Base-by-base conservation (phyloP, 2,888 invertebrate species). In the Synanthedon formicaeformis region DNA sequence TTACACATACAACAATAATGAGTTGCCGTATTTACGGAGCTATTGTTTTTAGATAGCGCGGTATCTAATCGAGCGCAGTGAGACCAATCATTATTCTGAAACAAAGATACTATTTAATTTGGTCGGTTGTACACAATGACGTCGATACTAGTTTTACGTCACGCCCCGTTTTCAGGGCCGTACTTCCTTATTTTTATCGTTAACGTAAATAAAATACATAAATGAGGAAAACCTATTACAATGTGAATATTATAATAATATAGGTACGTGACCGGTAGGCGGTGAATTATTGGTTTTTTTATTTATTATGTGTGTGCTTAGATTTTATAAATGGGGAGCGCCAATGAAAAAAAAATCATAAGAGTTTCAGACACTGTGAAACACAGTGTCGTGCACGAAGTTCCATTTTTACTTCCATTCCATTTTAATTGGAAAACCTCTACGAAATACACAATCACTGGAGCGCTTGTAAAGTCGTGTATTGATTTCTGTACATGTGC, bases 81-180 rank as follows among this genome's bases (percentile, higher is more conserved):
- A 16, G 16, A 16, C 16, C 16, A 16, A 16, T 16, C 16, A 16
- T 16, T 16, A 16, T 1, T 16, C 16, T 45, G 8, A 13, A 1
- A 45, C 11, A 13, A 13, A 14, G 4, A 13, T 1, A 50, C 65
- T 56, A 61, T 65, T 65, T 58, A 41, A 71, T 65, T 72, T 66
- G 55, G 57, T 50, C 59, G 73, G 66, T 73, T 64, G 57, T 70
- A 61, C 59, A 73, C 71, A 78, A 77, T 86, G 85, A 84, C 86
- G 86, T 83, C 69, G 61, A 51, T 62, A 65, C 57, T 53, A 57
- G 65, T 64, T 77, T 75, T 80, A 84, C 85, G 86, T 86, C 85
- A 86, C 79, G 75, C 79, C 80, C 71, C 65, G 65, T 63, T 76
- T 80, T 84, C 86, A 85, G 85, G 84, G 84, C 76, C 85, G 84